A percentile compares a stretch with the other conserved stretches of the same genome.
phyloP scores from a whole-genome alignment of 2,113 vertebrate genomes.

The Brachionichthys hirsutus region DNA sequence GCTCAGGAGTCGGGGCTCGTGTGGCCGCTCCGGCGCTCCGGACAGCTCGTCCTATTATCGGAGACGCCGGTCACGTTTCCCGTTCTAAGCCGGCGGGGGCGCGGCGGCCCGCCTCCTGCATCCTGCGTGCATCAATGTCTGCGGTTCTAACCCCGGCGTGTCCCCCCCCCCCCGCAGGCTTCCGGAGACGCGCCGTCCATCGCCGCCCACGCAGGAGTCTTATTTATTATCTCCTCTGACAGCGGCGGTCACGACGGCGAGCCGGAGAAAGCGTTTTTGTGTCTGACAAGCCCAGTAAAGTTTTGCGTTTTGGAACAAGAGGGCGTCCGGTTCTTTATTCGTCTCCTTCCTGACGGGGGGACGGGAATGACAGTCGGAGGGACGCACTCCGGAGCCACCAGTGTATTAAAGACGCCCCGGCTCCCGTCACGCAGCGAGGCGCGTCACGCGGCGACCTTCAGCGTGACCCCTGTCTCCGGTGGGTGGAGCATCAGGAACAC shows the following conservation, averaged over 20 bases:
- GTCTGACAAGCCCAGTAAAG: slow-evolving; percentile 76
- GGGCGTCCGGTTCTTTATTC: slow-evolving; percentile 26
- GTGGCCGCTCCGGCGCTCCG: slow-evolving; percentile 58
- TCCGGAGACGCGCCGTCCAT: slow-evolving; percentile 68
- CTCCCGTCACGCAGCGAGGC: slow-evolving; percentile 80
- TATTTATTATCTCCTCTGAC: slow-evolving; percentile 75
- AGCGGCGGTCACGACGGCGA: slow-evolving; percentile 60
- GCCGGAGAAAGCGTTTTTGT: slow-evolving; percentile 72
- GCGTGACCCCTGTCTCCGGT: slow-evolving; percentile 62
- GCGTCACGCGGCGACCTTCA: slow-evolving; percentile 77
- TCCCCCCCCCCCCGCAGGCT: slow-evolving; percentile 62
- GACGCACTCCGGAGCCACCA: slow-evolving; percentile 71
- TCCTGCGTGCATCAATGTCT: slow-evolving; percentile 18
- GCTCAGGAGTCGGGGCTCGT: slow-evolving; percentile 56
- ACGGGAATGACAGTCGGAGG: slow-evolving; percentile 50
- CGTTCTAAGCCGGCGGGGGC: slow-evolving; percentile 48
- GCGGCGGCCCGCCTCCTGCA: slow-evolving; percentile 3
- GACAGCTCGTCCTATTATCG: slow-evolving; percentile 70
- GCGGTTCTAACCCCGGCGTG: slow-evolving; percentile 41
- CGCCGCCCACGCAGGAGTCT: slow-evolving; percentile 63
- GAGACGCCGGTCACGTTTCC: slow-evolving; percentile 64
- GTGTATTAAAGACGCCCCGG: slow-evolving; percentile 76
- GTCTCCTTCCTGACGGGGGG: slow-evolving; percentile 32
- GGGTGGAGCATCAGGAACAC: slow-evolving; percentile 69
- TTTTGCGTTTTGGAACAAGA: slow-evolving; percentile 67